Evolutionary conservation across 2,113 vertebrate species (phyloP), one percentile per base, ranked within the genome.

Genomic region (Acinonyx jubatus): DNA sequence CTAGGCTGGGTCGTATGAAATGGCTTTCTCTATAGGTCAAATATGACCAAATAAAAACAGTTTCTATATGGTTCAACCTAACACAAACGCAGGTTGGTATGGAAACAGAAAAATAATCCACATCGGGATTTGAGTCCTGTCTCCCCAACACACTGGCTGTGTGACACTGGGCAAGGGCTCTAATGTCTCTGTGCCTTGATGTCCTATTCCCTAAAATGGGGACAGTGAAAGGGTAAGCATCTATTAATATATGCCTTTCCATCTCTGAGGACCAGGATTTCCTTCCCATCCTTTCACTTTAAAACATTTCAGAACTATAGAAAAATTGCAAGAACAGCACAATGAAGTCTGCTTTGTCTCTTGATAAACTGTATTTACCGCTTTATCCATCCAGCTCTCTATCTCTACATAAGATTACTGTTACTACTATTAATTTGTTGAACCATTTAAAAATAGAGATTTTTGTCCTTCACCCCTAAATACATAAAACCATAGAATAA

Each of bases 371-470:
- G 61, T n/a, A 74, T 80, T 50, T 25, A 73, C 18, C 38, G 45
- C 19, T 85, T 66, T 50, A 69, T 63, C 13, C 9, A 74, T 52
- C 19, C 3, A 69, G 33, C 38, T 8, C 14, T 66, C 2, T 57
- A 90, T 8, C 14, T 66, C 2, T 57, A 90, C 27, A 68, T 41
- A 57, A 93, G 13, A 18, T 92, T 55, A 66, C 38, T 73, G 2
- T 73, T 87, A 66, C 21, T 25, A 80, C 13, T 23, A 82, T 19
- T 33, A 91, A 86, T 57, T 78, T 81, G 74, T 86, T 33, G 13
- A 76, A n/a, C 33, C 36, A 52, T 57, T 83, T 97, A 93, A 86
- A 27, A 92, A 57, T 79, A 50, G 36, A 98, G 57, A 85, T 96
- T 66, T 61, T 50, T 93, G 50, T 7, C 61, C n/a, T 86, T 94